Conservation (phyloP, 1,140 invertebrate species). For the Calephelis nemesis region DNA sequence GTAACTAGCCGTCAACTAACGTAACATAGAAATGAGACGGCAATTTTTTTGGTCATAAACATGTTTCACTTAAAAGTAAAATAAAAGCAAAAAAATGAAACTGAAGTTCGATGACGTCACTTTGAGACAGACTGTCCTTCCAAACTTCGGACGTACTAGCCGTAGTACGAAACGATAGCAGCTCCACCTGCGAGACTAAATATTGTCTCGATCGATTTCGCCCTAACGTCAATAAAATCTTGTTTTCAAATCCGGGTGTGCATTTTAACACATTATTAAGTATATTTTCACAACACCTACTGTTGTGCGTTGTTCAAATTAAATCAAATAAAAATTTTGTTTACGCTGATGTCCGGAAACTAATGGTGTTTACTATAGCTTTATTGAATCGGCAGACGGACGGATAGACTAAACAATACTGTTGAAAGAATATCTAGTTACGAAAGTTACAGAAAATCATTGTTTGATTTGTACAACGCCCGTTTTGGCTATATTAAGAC, state of each 20-base stretch:
- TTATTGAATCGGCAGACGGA: conserved; percentile 14
- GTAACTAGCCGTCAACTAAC: no score
- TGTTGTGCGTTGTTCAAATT: conserved; percentile 18
- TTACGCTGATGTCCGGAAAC: conserved; percentile 10
- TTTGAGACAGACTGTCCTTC: no score
- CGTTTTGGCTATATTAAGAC: conserved; percentile 11
- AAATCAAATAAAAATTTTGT: conserved; percentile 18
- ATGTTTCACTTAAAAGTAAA: no score
- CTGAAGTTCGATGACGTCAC: no score
- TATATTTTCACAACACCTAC: conserved; percentile 17
- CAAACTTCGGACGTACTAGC: no score
- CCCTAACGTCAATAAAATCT: conserved; percentile 8
- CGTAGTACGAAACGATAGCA: no score
- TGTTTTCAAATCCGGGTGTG: conserved; percentile 3
- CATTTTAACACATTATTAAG: conserved; percentile 18
- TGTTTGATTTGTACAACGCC: conserved; percentile 5
- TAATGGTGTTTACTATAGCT: conserved; percentile 18
- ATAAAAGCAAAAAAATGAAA: no score
- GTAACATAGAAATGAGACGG: no score
- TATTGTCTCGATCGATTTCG: neutral
- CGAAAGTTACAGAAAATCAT: conserved; percentile 17
- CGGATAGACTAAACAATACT: conserved; percentile 8
- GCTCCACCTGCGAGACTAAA: neutral
- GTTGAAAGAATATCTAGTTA: conserved; percentile 17
- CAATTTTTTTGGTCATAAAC: no score